phyloP scores from a whole-genome alignment of 2,888 invertebrate species.

The Cinara cedri region DNA sequence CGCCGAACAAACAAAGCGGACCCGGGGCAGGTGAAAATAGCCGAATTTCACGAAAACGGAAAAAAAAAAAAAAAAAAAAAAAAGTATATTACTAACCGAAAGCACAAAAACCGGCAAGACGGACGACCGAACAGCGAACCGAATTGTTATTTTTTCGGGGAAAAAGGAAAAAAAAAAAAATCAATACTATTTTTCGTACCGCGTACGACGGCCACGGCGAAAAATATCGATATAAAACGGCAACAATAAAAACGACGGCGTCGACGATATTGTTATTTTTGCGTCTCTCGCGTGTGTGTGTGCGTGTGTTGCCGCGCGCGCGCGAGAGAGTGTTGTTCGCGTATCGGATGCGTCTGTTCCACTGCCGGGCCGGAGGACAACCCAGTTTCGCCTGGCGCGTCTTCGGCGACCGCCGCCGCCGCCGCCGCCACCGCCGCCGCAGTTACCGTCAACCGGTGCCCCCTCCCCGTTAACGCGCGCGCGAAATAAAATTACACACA shows the following conservation, averaged over 20 bases:
- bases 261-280: background rate
- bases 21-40: too few relatives aligned
- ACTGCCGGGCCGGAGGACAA: conserved; percentile 56
- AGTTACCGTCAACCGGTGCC: conserved; percentile 2
- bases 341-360: conserved; percentile 56
- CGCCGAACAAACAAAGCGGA: too few relatives aligned
- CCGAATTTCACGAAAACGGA: background rate
- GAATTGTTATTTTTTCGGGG: too few relatives aligned
- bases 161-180: too few relatives aligned
- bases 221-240: background rate
- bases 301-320: background rate
- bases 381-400: conserved; percentile 56
- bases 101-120: too few relatives aligned
- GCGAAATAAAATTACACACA: background rate
- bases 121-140: too few relatives aligned
- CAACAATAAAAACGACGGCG: background rate
- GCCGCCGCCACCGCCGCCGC: conserved; percentile 13
- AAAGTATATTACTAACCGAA: too few relatives aligned
- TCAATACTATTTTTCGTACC: too few relatives aligned
- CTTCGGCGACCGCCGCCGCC: conserved; percentile 30
- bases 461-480: conserved; percentile 1
- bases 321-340: conserved; percentile 46
- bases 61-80: background rate
- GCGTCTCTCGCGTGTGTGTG: background rate
- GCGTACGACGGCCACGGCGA: too few relatives aligned